Percentiles rank a stretch among this genome's conserved stretches.
Conservation (phyloP, 2,797 vertebrate genomes). For the Sebastes baramenuke region DNA sequence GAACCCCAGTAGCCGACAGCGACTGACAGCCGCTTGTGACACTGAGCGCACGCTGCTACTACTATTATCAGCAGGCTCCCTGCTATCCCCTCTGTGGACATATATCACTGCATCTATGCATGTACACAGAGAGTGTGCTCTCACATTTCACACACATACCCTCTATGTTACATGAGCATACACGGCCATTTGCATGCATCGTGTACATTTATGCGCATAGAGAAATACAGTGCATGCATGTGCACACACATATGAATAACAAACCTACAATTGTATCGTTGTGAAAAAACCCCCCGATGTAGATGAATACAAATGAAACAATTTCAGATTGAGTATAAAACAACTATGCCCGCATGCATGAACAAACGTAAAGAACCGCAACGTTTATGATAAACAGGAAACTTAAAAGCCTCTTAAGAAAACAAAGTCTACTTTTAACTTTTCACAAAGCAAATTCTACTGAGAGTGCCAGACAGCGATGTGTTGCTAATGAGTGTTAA, state of each 20-base stretch:
- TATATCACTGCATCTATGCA: background rate
- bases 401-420: conserved; percentile 11
- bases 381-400: conserved; percentile 1
- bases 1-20: conserved; percentile 59
- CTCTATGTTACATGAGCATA: background rate
- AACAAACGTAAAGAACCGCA: background rate
- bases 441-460: conserved; percentile 34
- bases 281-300: background rate
- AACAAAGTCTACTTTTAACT: conserved; percentile 29
- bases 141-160: background rate
- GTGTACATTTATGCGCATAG: background rate
- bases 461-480: conserved; percentile 1
- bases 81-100: conserved; percentile 5
- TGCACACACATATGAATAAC: background rate
- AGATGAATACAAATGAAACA: background rate
- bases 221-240: background rate
- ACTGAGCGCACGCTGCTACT: conserved; percentile 31
- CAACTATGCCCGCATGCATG: background rate
- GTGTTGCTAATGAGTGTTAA: conserved; percentile 48
- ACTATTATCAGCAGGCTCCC: conserved; percentile 45
- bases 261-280: background rate
- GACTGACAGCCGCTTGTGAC: conserved; percentile 45
- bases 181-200: background rate
- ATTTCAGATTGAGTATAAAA: background rate
- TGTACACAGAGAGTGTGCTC: background rate